Conservation (phyloP, 2,113 vertebrate genomes). For the Phyllopteryx taeniolatus region DNA sequence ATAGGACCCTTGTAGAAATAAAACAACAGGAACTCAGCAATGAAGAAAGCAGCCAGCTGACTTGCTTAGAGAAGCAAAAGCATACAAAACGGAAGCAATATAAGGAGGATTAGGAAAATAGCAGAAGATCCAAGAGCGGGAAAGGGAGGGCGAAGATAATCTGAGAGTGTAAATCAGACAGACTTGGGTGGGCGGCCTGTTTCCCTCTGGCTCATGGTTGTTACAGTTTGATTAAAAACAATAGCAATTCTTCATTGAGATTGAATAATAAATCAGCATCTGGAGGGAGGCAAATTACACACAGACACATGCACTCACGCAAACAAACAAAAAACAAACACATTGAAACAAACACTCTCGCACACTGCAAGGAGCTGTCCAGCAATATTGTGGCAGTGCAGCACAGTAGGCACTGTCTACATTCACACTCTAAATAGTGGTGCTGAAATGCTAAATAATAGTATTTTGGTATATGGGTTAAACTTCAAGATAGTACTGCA, state of each 20-base stretch:
- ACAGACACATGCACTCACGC: background rate
- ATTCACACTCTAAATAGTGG: background rate
- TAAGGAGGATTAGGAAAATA: conserved; percentile 45
- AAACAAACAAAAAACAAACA: background rate
- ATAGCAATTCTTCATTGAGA: conserved; percentile 72
- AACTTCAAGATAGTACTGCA: background rate
- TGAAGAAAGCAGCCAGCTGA: conserved; percentile 32
- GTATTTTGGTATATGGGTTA: background rate
- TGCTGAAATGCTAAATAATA: conserved; percentile 42
- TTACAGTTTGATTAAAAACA: conserved; percentile 72
- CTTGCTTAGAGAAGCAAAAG: conserved; percentile 39
- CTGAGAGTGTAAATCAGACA: conserved; percentile 52
- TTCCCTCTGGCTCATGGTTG: conserved; percentile 60
- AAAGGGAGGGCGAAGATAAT: conserved; percentile 26
- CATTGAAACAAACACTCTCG: conserved; percentile 2
- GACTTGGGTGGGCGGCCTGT: conserved; percentile 46
- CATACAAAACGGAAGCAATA: conserved; percentile 44
- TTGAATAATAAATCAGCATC: conserved; percentile 68
- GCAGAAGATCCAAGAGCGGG: conserved; percentile 21
- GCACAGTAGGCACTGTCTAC: conserved; percentile 39
- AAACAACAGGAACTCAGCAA: conserved; percentile 31
- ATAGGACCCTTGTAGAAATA: conserved; percentile 12
- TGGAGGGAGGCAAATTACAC: conserved; percentile 9
- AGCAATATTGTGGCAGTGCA: conserved; percentile 4
- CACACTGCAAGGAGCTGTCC: conserved; percentile 48